Base-by-base conservation (phyloP, 2,888 invertebrate genomes). In the Cheilosia soror region DNA sequence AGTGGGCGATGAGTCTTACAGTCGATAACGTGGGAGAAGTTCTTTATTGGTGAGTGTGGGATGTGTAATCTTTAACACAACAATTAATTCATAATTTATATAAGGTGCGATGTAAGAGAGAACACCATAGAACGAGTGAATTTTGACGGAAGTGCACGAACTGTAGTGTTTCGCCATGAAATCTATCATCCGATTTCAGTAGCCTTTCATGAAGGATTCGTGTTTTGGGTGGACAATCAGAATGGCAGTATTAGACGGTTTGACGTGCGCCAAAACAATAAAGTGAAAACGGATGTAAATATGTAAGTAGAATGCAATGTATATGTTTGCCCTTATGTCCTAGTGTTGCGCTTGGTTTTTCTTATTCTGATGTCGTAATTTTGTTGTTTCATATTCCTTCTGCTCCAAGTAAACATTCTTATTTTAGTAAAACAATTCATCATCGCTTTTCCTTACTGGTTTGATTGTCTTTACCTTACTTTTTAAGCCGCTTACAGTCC, bases 1-100 rank as follows among this genome's bases (percentile, higher is more conserved):
- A 88, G 25, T 96, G 96, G 96, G 97, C 97, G 4, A 95, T 94
- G 89, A 96, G 97, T 9, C 93, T 97, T 65, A 95, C 95, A 4
- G 92, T 96, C n/a, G 95, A 95, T 89, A 92, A 93, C 27, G 91
- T 92, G 13, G 92, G 92, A 7, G 93, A 93, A 57, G 93, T 93
- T 65, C 89, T 96, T 44, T 96, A 95, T 90, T 96, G 95, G 95
- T 90, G 82, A 87, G 88, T 83, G 65, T 7, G 20, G 13, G 2
- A 11, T 5, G 11, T 4, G 11, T 6, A 13, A 51, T 15, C 13
- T 5, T 25, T 5, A 29, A 27, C 25, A 51, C 1, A 13, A 27
- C 47, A 3, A 47, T 44, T 7, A 15, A 47, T 20, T 6, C 7
- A n/a, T 3, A 44, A 33, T 44, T 60, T 58, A 40, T 57, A 5